Conservation (phyloP, 2,797 vertebrate genomes). For the Muscicapa striata region DNA sequence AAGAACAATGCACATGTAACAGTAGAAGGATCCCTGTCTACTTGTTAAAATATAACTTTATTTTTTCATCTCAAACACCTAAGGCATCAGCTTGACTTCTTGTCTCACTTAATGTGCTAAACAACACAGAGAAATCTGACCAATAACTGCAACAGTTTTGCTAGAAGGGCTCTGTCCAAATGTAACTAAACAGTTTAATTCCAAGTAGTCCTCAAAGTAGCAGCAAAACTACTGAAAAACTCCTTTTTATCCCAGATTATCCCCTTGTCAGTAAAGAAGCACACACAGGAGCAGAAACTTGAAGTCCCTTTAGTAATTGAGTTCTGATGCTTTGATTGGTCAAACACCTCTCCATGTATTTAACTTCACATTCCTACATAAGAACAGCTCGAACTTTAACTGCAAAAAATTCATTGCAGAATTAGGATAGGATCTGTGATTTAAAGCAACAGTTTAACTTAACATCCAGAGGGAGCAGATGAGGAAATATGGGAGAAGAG, state of each 20-base stretch:
- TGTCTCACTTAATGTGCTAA: background rate
- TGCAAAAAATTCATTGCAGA: background rate
- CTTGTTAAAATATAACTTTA: background rate
- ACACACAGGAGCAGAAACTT: background rate
- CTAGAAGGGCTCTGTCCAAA: background rate
- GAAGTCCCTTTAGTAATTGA: background rate
- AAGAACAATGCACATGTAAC: background rate
- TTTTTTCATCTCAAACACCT: background rate
- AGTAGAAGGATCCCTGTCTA: background rate
- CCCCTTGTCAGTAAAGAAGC: background rate
- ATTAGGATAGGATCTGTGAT: background rate
- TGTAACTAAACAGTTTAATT: background rate
- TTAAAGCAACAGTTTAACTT: background rate
- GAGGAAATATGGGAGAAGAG: background rate
- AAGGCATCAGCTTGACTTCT: background rate
- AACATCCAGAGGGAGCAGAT: background rate
- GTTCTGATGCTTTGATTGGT: background rate
- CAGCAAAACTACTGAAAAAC: background rate
- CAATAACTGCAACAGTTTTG: background rate
- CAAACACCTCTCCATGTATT: background rate
- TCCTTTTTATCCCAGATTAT: background rate
- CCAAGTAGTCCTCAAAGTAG: background rate
- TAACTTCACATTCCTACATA: background rate
- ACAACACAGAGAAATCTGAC: background rate
- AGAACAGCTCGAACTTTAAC: background rate